Conservation (phyloP, 2,797 vertebrate genomes). For the Takifugu rubripes region DNA sequence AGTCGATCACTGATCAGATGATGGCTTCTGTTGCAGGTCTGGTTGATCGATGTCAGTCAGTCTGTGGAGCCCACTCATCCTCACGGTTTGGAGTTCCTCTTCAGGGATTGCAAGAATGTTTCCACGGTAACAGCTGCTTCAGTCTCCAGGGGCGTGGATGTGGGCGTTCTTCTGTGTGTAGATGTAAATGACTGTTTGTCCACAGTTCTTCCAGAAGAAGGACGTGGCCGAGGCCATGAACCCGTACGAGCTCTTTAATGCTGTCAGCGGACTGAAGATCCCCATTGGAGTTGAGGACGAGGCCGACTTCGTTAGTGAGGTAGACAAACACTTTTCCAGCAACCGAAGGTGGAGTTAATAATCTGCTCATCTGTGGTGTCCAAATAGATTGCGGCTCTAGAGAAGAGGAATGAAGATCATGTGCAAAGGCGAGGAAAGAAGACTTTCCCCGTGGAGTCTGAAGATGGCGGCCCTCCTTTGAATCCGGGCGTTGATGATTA, state of each 20-base stretch:
- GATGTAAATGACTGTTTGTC: too few relatives aligned
- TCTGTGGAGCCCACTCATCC: constrained; percentile 94
- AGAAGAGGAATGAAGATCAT: constrained; percentile 94
- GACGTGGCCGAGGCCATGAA: constrained; percentile 84
- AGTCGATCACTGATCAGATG: too few relatives aligned
- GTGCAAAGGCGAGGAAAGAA: constrained; percentile 88
- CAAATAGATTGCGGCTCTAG: constrained; percentile 86
- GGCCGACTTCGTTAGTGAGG: constrained; percentile 89
- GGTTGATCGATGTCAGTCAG: constrained; percentile 97
- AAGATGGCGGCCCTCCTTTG: constrained; percentile 77
- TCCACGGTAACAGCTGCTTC: constrained; percentile 78
- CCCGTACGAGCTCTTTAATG: constrained; percentile 89
- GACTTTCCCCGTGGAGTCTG: constrained; percentile 54
- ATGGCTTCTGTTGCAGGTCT: constrained; percentile 70
- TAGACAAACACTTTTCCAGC: constrained; percentile 38
- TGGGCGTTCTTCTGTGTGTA: too few relatives aligned
- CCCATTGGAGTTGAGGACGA: constrained; percentile 76
- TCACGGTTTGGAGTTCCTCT: constrained; percentile 92
- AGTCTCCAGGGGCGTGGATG: too few relatives aligned
- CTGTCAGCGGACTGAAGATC: constrained; percentile 85
- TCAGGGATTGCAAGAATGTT: constrained; percentile 94
- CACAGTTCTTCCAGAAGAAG: constrained; percentile 91
- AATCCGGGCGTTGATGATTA: constrained; percentile 66
- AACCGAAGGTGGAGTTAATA: neutral
- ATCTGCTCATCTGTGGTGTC: too few relatives aligned